Conservation (phyloP, 2,113 vertebrate genomes). For the Genyomyrus donnyi region DNA sequence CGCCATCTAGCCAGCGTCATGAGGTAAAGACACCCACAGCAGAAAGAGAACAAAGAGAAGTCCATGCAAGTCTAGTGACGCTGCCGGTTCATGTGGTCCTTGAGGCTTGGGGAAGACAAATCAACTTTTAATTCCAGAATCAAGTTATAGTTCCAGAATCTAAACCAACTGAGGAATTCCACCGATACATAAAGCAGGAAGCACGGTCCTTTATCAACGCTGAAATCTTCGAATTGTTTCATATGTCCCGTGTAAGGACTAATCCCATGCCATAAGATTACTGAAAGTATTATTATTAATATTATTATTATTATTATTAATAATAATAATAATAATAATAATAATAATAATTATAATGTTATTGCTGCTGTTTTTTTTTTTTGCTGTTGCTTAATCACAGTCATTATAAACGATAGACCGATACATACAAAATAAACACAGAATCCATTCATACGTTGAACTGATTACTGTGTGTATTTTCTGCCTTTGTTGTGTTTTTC, state of each 20-base stretch:
- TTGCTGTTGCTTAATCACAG: background rate
- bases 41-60: conserved; percentile 10
- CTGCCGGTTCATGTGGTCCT: conserved; percentile 35
- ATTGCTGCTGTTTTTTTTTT: background rate
- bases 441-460: background rate
- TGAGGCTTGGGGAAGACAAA: conserved; percentile 26
- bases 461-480: background rate
- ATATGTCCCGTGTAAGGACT: background rate
- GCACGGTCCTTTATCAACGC: background rate
- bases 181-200: background rate
- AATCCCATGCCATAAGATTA: background rate
- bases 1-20: conserved; percentile 66
- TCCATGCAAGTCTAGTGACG: conserved; percentile 33
- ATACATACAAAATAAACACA: background rate
- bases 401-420: background rate
- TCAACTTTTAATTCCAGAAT: conserved; percentile 48
- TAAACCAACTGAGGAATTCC: background rate
- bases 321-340: background rate
- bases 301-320: background rate
- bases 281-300: background rate
- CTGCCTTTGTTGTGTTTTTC: background rate
- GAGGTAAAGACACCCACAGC: conserved; percentile 43
- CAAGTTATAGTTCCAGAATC: background rate
- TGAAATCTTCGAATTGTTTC: background rate
- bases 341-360: background rate